Evolutionary conservation across 1,140 invertebrate genomes (phyloP), one percentile per base, ranked within the genome.

Genomic region (Scaptomyza graminum): DNA sequence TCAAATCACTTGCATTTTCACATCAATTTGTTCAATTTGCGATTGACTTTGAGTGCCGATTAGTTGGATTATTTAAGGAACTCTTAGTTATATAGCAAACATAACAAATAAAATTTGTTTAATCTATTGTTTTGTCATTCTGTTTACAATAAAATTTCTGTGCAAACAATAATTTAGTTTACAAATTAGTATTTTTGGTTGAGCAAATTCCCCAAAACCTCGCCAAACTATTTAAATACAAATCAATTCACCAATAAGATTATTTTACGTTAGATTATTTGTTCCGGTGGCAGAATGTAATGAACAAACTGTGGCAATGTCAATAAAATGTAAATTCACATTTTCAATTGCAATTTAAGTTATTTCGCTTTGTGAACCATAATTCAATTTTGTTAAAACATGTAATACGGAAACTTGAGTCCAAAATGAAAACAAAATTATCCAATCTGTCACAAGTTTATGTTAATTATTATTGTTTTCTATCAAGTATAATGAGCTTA

Each of bases 1-100:
- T 87, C 59, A 79, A 87, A 85, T 87, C 77, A 78, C 70, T 81
- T 74, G 81, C 69, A 80, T 81, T 85, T 71, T 85, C 77, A 68
- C 78, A 83, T 77, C 74, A 77, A 85, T 81, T 85, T 87, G 59
- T 61, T 71, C 65, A 61, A 56, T 77, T 70, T 74, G 54, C 16
- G 13, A 39, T 43, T 11, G 18, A 37, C 9, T 44, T 16, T 44
- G 39, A 25, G 13, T 18, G 25, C 15, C 13, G 55, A 43, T 34
- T 18, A 46, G 18, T 69, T 12, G n/a, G 15, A 31, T 49, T 56
- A 22, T n/a, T 41, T 52, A 1, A 13, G 11, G 9, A 60, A 6
- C 1, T 28, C 5, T 28, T 28, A 5, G 28, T 9, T 3, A 11
- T 3, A 11, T 37, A 9, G 9, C 34, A 37, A 37, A 37, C 18